phyloP scores from a whole-genome alignment of 1,140 invertebrate species.

The Megalonaias nervosa region DNA sequence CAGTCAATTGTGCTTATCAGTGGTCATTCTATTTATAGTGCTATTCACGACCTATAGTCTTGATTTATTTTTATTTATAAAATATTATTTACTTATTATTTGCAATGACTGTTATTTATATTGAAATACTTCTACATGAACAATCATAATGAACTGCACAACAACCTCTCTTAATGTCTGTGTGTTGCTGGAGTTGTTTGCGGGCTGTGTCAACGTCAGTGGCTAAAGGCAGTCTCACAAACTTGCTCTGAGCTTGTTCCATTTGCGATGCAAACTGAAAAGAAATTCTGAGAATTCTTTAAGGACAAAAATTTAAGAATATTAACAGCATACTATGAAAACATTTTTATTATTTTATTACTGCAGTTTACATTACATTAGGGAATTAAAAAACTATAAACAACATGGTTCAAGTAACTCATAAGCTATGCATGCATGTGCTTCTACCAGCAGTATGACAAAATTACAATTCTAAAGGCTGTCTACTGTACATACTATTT shows the following conservation, averaged over 20 bases:
- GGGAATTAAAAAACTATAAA: background rate
- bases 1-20: no score
- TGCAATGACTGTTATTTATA: background rate
- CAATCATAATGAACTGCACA: background rate
- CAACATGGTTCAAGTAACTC: no score
- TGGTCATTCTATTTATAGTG: no score
- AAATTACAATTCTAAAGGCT: no score
- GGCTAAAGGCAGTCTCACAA: conserved; percentile 60
- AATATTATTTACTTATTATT: background rate
- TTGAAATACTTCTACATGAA: no score
- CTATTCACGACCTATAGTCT: background rate
- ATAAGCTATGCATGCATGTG: no score
- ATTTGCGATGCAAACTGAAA: conserved; percentile 80
- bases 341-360: background rate
- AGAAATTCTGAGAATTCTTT: conserved; percentile 7
- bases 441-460: no score
- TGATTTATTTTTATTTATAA: background rate
- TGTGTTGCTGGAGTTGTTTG: conserved; percentile 72
- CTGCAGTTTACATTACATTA: background rate
- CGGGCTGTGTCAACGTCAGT: conserved; percentile 73
- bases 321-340: background rate
- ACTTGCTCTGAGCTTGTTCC: conserved; percentile 74
- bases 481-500: no score
- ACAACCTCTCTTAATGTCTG: conserved; percentile 70
- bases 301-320: background rate